Percentiles rank a stretch among this genome's conserved stretches.
These are phyloP conservation scores for Antrozous pallidus DNA, from an alignment of 2,797 vertebrate genomes.

Conservation along the genomic window DNA sequence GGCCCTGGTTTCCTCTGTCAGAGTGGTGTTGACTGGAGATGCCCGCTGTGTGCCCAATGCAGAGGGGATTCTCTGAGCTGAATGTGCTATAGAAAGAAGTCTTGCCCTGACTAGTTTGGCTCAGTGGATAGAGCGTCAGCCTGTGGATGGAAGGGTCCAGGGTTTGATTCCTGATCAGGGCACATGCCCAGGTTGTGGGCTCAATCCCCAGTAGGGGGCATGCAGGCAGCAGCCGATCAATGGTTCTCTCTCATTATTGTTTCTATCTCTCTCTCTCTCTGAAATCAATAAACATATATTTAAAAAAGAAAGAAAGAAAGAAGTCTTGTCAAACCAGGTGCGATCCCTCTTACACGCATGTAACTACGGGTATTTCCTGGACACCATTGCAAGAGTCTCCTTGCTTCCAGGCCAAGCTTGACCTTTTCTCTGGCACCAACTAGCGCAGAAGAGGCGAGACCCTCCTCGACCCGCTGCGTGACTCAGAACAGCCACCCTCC, in stretches of 20 bases:
- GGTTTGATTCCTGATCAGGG: no score
- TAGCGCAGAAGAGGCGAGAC: neutral
- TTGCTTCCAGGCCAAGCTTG: neutral
- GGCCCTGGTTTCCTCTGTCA: neutral
- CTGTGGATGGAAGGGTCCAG: no score
- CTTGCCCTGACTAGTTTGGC: neutral
- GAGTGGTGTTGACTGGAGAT: neutral
- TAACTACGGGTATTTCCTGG: neutral
- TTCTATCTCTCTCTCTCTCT: no score
- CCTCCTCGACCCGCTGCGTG: neutral
- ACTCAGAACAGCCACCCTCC: neutral
- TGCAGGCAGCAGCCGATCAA: no score
- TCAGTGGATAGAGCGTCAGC: no score
- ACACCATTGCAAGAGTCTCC: neutral
- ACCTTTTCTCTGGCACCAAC: neutral
- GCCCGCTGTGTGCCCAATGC: neutral
- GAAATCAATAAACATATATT: no score
- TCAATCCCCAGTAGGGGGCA: no score
- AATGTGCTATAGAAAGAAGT: neutral
- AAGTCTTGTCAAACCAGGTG: neutral
- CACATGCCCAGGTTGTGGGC: no score
- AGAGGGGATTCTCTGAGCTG: neutral
- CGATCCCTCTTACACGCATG: no score
- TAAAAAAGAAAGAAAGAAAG: neutral
- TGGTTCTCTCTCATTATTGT: no score